Percentiles rank a stretch among this genome's conserved stretches.
Evolutionary conservation across 2,888 invertebrate genomes (phyloP).

Genomic region (Aproaerema taeniolella): DNA sequence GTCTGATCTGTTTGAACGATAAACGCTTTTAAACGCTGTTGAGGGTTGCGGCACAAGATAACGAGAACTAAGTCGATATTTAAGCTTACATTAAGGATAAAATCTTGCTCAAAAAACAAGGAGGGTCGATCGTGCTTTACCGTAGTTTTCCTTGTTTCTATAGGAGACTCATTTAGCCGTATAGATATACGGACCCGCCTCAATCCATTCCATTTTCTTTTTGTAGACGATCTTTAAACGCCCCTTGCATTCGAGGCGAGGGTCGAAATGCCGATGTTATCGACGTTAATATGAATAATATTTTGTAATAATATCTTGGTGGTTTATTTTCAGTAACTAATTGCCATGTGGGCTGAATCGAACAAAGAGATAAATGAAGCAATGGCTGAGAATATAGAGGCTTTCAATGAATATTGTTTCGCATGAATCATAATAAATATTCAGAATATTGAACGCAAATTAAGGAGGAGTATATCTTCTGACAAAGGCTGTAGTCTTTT

Average conservation of each 20-base stretch:
- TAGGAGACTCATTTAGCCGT: conserved; percentile 18
- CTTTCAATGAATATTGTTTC: conserved; percentile 48
- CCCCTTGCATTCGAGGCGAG: conserved; percentile 46
- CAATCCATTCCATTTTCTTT: conserved; percentile 43
- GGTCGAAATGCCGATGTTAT: conserved; percentile 52
- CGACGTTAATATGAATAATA: conserved; percentile 45
- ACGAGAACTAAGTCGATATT: conserved; percentile 7
- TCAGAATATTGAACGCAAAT: conserved; percentile 46
- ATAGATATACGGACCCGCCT: conserved; percentile 22
- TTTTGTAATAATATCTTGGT: conserved; percentile 47
- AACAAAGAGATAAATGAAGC: conserved; percentile 47
- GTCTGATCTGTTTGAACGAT: conserved; percentile 3
- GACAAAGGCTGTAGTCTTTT: conserved; percentile 30
- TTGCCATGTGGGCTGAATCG: conserved; percentile 44
- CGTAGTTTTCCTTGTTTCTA: not conserved
- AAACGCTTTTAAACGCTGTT: conserved; percentile 2
- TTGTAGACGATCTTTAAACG: conserved; percentile 41
- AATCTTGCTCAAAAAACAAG: conserved; percentile 17
- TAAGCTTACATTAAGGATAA: conserved; percentile 10
- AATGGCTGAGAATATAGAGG: conserved; percentile 30
- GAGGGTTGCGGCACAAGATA: too few relatives aligned
- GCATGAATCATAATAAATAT: conserved; percentile 36
- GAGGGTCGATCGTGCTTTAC: conserved; percentile 13
- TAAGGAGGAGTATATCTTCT: conserved; percentile 30
- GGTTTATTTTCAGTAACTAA: conserved; percentile 49